Evolutionary conservation across 2,888 invertebrate species (phyloP), one percentile per base, ranked within the genome.

Genomic region (Erebia aethiops): DNA sequence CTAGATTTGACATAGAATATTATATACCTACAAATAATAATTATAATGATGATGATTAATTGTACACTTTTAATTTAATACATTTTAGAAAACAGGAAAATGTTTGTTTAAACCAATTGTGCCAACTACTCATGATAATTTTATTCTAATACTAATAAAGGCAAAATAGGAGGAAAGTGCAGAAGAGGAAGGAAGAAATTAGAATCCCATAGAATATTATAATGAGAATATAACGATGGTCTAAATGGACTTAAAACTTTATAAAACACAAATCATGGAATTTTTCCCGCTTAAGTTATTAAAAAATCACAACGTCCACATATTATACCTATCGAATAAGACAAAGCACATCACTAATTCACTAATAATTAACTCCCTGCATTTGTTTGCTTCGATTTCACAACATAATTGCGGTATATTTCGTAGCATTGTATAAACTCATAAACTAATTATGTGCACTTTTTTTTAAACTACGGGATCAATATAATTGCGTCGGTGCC

Each of bases 381-480:
- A 87, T 90, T 91, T 90, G 87, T 90, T 91, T 88, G 84, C 77
- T 83, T 87, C 87, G 80, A 87, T 84, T 87, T 83, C 86, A 85
- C 85, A 79, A 86, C 77, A 90, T 90, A 90, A 91, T 91, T 89
- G 85, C 84, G 83, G 86, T 79, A 85, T 85, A 80, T 77, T 77
- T 85, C 83, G 82, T 81, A 81, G 84, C 84, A 89, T 90, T 92
- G 90, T 91, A 86, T 91, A 89, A 90, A 87, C 87, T 91, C 87
- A 87, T 90, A 87, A 90, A 87, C 88, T 90, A 90, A 93, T 92
- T 90, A 87, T 87, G 81, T 82, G 77, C 79, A 80, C 80, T 87
- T 87, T 85, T 79, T 26, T 76, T 71, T 75, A 71, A 43, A 70
- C 52, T 72, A 73, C 70, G 74, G 77, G 73, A 75, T 78, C 74